Evolutionary conservation across 1,140 invertebrate species (phyloP).

Genomic region (Drosophila triauraria): DNA sequence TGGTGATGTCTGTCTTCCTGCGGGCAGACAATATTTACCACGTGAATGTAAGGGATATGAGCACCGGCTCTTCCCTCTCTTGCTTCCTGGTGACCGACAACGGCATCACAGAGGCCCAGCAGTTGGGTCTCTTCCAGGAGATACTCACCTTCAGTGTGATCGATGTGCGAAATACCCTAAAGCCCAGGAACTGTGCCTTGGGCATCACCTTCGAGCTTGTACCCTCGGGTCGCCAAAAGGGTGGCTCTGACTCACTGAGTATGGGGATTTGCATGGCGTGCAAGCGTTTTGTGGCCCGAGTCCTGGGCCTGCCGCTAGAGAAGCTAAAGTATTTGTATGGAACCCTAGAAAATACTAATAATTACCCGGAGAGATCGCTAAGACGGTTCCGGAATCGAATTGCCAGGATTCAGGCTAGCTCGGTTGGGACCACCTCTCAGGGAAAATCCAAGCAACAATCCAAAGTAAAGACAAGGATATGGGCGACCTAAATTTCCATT

Average conservation of each 20-base stretch:
- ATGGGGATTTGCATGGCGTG: not conserved
- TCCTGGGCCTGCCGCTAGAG: not conserved
- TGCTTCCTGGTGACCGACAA: constrained; percentile 64
- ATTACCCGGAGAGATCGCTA: not conserved
- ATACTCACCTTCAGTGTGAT: constrained; percentile 73
- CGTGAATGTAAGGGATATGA: constrained; percentile 53
- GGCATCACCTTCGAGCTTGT: constrained; percentile 63
- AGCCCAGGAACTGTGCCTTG: constrained; percentile 23
- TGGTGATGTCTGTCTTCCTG: constrained; percentile 56
- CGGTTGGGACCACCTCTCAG: no score
- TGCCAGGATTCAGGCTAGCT: not conserved
- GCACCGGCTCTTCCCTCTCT: constrained; percentile 34
- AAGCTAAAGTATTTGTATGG: not conserved
- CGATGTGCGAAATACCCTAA: constrained; percentile 59
- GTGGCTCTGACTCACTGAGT: constrained; percentile 13
- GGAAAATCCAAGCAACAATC: no score
- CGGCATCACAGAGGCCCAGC: constrained; percentile 55
- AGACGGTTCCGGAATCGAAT: no score
- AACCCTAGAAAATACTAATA: not conserved
- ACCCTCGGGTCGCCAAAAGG: constrained; percentile 11
- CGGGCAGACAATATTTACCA: constrained; percentile 73
- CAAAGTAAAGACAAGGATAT: no score
- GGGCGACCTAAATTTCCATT: not conserved
- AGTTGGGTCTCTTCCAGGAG: constrained; percentile 48
- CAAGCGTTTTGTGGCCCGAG: not conserved